Evolutionary conservation across 2,113 vertebrate genomes (phyloP), one percentile per base, ranked within the genome.

Genomic region (Litocranius walleri): DNA sequence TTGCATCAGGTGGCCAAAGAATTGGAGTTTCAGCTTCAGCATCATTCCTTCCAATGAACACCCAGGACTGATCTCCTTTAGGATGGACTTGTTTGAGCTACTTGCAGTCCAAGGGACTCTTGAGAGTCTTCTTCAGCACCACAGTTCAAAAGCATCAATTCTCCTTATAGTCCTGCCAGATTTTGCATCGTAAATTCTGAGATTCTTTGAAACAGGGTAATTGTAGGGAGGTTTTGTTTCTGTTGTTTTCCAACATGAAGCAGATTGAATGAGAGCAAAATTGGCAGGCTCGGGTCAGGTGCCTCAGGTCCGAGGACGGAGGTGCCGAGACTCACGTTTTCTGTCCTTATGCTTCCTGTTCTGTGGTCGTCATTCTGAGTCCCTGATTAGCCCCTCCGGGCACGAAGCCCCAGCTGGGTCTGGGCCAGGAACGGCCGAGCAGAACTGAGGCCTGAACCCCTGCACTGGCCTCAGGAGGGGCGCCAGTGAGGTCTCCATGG

Each of bases 401-500:
- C 33, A 83, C 1, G 5, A 9, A 14, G 33, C 52, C 81, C 81
- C 21, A 3, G 7, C 25, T 54, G 82, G 21, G 21, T 40, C 52
- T 16, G 54, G 82, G 13, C 52, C 19, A 84, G 82, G 4, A n/a
- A 25, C 1, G 4, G 13, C n/a, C 1, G 0, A 27, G 13, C 14
- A 40, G 82, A 40, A 25, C 52, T 56, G 21, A 27, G 33, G n/a
- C 23, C 7, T 1, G 11, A 25, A 27, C 50, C 13, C 12, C 21
- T 52, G n/a, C 14, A 5, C 33, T 56, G 80, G 8, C 19, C 23
- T 54, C 50, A 17, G 17, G 61, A 11, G 7, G 21, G 48, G 64
- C 0, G 0, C 33, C 3, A 1, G 1, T 5, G 5, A 29, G 45
- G 61, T 25, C 23, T 1, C 33, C 86, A 3, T 2, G 7, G 52